Evolutionary conservation across 2,888 invertebrate genomes (phyloP), one percentile per base, ranked within the genome.

Genomic region (Agrochola litura): DNA sequence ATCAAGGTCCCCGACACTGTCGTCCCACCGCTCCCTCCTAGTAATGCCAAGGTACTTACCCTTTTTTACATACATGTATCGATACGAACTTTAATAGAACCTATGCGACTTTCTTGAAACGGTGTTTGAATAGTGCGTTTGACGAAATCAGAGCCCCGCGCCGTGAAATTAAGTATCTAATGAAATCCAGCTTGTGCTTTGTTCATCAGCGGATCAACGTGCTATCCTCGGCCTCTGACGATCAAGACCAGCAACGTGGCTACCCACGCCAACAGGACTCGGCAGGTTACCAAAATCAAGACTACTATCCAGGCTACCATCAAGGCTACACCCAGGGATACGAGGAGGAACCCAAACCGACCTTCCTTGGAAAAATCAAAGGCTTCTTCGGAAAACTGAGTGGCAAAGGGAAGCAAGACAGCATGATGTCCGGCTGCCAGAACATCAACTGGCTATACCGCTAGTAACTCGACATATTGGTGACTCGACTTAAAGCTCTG

Each of bases 161-260:
- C 77, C 92, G 92, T 92, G 92, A 91, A 91, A 81, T 88, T 89
- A 94, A 93, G 92, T 94, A 93, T 94, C 95, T 95, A 95, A 95
- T 96, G 95, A 95, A 95, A 94, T 92, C 95, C 94, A 96, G 96
- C 94, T 93, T 96, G 94, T 96, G 91, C 95, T 96, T 96, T 96
- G 90, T 95, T 94, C 95, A 95, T 95, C 96, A 96, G 96, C 92
- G 93, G 94, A 92, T 83, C 82, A 93, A 92, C 87, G 89, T 92
- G 85, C 89, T 94, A 91, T 86, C 92, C 78, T 87, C 87, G 75
- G 76, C 82, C 54, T 73, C 77, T 73, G 86, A 85, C 78, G 80
- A 77, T 67, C 79, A 79, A 49, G 76, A 87, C 61, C 80, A 25
- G 60, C 60, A 84, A 73, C 77, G n/a, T 37, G 61, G 80, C 63